Evolutionary conservation across 2,888 invertebrate species (phyloP), one percentile per base, ranked within the genome.

Genomic region (Lycaena phlaeas): DNA sequence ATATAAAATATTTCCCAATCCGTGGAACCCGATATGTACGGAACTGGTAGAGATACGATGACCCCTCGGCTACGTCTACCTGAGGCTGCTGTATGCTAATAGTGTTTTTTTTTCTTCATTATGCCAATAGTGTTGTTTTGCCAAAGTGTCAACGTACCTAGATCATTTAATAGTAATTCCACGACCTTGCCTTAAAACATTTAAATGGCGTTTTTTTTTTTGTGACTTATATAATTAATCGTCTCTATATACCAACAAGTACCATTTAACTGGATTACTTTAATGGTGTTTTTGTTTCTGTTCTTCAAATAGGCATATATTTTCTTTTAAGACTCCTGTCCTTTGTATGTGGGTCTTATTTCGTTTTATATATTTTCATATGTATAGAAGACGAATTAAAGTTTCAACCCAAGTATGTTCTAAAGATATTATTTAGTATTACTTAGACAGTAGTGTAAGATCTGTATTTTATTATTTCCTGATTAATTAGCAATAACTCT

Each of bases 81-180:
- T 82, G 84, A 67, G 64, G 54, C 62, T 58, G 61, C 52, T 63
- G 71, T 61, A 61, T 70, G 64, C n/a, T n/a, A n/a, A n/a, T n/a
- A n/a, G n/a, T n/a, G n/a, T n/a, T n/a, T n/a, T n/a, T n/a, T n/a
- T n/a, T n/a, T n/a, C n/a, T n/a, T n/a, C n/a, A n/a, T n/a, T 81
- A 79, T 79, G 78, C 70, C 70, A 79, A 79, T 78, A 56, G 22
- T 22, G 22, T 61, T 61, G 61, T 68, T 75, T 73, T 68, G 64
- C 56, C 51, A 55, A 57, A 55, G 64, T 67, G 79, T 79, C 84
- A 79, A 71, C 55, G 81, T 63, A 65, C 54, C 68, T 64, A 64
- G 52, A 55, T 49, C 61, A 60, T 68, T 72, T 64, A 7, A 11
- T 17, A 12, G 7, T 29, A 78, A 69, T 71, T 69, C 67, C 71